Evolutionary conservation across 2,888 invertebrate genomes (phyloP), one percentile per base, ranked within the genome.

Genomic region (Cephus runcator): DNA sequence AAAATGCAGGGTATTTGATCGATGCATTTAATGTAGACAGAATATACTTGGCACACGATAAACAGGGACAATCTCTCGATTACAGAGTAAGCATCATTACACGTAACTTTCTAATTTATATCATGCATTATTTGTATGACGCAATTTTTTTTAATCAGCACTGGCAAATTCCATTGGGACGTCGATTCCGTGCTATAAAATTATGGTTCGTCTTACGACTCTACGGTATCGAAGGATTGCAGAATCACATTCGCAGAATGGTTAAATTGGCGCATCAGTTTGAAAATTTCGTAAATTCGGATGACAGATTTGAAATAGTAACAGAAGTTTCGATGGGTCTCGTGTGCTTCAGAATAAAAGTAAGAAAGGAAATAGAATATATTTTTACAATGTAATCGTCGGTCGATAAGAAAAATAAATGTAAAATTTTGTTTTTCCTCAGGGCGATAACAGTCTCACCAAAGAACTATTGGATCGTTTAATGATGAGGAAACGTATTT

Each of bases 11-110:
- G 84, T 94, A 95, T 84, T 93, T 99, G 76, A 95, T 97, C 11
- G 95, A 96, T 80, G 96, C 98, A 0, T 96, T 99, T 88, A 97
- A 96, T 83, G 97, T 98, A 0, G 98, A 99, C 87, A 95, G 99
- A 83, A 95, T 97, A 79, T 99, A 98, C 89, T 93, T 98, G 77
- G 94, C 95, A 83, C 96, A 97, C 88, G 36, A 36, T 4, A 94
- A 95, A 78, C 93, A 94, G 82, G 94, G 94, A 1, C 90, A 93
- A 69, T 93, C 94, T 12, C 94, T 94, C 0, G 96, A 95, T 85
- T 94, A 94, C 82, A 92, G 94, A 84, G 94, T 93, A 90, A 89
- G 90, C 86, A 33, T 78, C 77, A 4, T 31, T 1, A 68, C 9
- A 12, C 30, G 15, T 69, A 35, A 31, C 34, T 56, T 69, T 36